Percentiles rank a stretch among this genome's conserved stretches.
Evolutionary conservation across 1,140 invertebrate genomes (phyloP).

Genomic region (Diploscapter pachys): DNA sequence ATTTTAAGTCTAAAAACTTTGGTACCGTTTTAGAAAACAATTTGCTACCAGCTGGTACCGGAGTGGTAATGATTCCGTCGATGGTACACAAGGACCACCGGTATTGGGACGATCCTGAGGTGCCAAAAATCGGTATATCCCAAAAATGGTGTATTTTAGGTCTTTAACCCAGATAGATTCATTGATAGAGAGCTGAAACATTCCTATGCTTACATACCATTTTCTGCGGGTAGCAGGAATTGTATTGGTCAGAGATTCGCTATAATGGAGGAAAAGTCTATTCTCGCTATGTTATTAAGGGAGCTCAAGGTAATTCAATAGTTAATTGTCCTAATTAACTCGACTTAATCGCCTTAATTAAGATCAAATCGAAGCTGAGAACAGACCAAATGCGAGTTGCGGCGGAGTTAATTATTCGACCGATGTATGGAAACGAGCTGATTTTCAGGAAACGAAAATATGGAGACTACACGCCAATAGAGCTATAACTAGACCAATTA

Average conservation of each 20-base stretch:
- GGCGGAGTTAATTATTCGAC: conserved; percentile 62
- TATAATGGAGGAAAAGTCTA: conserved; percentile 80
- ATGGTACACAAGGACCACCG: conserved; percentile 74
- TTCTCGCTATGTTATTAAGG: conserved; percentile 78
- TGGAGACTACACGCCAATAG: too few species aligned
- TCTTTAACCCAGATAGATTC: conserved; percentile 86
- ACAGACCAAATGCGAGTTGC: conserved; percentile 60
- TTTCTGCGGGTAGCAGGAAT: conserved; percentile 61
- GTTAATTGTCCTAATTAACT: too few species aligned
- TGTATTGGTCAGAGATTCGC: conserved; percentile 73
- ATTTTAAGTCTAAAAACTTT: neutral
- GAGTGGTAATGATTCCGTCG: conserved; percentile 68
- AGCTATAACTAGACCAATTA: too few species aligned
- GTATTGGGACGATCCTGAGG: conserved; percentile 77
- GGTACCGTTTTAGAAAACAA: conserved; percentile 62
- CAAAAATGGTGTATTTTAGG: too few species aligned
- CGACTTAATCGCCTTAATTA: too few species aligned
- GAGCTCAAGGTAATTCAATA: conserved; percentile 66
- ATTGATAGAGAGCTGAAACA: conserved; percentile 73
- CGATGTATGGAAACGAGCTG: conserved; percentile 58
- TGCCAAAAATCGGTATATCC: conserved; percentile 19
- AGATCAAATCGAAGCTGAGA: conserved; percentile 60
- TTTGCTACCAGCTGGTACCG: conserved; percentile 68
- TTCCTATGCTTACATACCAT: conserved; percentile 61
- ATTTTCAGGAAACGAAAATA: too few species aligned